Evolutionary conservation across 2,888 invertebrate genomes (phyloP), one percentile per base, ranked within the genome.

Genomic region (Busseola fusca): DNA sequence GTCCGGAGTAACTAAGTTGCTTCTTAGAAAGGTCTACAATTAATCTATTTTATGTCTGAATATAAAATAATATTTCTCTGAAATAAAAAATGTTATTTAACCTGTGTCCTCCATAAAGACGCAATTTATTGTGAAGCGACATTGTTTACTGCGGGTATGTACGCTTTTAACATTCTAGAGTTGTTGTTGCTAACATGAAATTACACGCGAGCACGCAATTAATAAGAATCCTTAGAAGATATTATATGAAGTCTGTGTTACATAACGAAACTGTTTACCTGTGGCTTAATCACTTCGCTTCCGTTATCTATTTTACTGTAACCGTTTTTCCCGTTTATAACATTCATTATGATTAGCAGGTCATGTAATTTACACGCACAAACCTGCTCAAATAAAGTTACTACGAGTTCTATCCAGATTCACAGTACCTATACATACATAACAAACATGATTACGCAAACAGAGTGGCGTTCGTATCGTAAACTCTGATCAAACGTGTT

Each of bases 401-500:
- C 16, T 45, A 25, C 21, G 3, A 57, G 27, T 27, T 27, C 25
- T 50, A 40, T 76, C 1, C 21, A 21, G 37, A 40, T 54, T 76
- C 58, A 9, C 45, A 45, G 69, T 59, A 34, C 34, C 34, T 34
- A 34, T 34, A 34, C 5, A 60, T 25, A 59, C 7, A 60, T 60
- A 34, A 42, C 59, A n/a, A 21, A 30, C 67, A 45, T 37, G 37
- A 62, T 50, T 45, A 50, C 0, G 12, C 25, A 76, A 76, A 65
- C 54, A 57, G 16, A 12, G n/a, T n/a, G 34, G 37, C 5, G n/a
- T 30, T 62, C 16, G 59, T 63, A 62, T 67, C 64, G 78, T 71
- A 68, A 82, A 69, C 66, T 74, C 56, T 52, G 52, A 27, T 60
- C 52, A 57, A 65, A 50, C 54, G 66, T 79, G 59, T 75, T 48